Conservation (phyloP, 2,113 vertebrate species). For the Muscicapa adusta region DNA sequence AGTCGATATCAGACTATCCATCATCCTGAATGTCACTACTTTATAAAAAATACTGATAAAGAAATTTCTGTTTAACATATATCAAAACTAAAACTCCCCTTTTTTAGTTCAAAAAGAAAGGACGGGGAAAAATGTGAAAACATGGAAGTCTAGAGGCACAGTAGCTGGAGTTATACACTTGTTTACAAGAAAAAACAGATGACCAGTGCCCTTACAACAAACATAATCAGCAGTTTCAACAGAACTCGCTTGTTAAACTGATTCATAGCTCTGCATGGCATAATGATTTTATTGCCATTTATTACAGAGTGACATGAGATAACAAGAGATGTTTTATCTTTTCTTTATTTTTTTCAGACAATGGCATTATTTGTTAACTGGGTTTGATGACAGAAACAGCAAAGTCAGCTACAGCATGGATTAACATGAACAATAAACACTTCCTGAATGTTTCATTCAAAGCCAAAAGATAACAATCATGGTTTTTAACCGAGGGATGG, state of each 20-base stretch:
- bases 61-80: neutral
- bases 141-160: neutral
- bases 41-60: neutral
- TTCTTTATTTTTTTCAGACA: slow-evolving; percentile 31
- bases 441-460: slow-evolving; percentile 40
- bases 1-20: neutral
- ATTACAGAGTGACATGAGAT: neutral
- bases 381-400: slow-evolving; percentile 18
- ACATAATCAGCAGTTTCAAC: slow-evolving; percentile 37
- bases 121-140: neutral
- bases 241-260: slow-evolving; percentile 36
- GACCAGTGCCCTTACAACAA: slow-evolving; percentile 14
- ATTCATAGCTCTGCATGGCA: neutral
- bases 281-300: slow-evolving; percentile 50
- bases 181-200: slow-evolving; percentile 22
- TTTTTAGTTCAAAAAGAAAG: neutral
- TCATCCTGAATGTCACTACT: neutral
- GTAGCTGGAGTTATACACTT: neutral
- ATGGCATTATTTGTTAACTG: slow-evolving; percentile 28
- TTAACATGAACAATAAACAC: slow-evolving; percentile 38
- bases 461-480: slow-evolving; percentile 9
- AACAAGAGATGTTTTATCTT: slow-evolving; percentile 38
- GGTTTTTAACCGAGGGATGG: slow-evolving; percentile 1
- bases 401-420: slow-evolving; percentile 38
- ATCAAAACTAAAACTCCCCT: neutral